Conservation (phyloP, 2,113 vertebrate species). For the Crypturellus undulatus region DNA sequence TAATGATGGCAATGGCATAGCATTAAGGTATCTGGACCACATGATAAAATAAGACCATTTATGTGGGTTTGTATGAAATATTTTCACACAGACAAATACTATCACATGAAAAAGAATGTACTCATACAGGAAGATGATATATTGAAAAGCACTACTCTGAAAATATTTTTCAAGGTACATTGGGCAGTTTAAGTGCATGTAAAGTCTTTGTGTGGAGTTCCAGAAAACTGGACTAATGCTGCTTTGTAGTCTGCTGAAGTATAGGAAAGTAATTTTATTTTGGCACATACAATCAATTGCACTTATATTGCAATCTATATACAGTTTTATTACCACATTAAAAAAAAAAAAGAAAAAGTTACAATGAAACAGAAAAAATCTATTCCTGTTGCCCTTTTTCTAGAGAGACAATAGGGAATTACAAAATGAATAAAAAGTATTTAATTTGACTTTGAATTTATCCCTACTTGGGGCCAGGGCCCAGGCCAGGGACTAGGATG, state of each 20-base stretch:
- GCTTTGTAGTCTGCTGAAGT: not conserved
- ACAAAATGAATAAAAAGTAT: not conserved
- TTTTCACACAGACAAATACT: not conserved
- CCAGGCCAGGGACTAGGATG: not conserved
- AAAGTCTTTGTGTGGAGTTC: not conserved
- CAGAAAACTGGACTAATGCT: not conserved
- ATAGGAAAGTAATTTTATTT: not conserved
- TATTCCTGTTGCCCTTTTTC: not conserved
- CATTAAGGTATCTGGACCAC: not conserved
- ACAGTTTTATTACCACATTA: not conserved
- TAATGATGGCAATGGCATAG: not conserved
- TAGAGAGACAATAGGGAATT: not conserved
- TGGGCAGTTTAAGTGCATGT: not conserved
- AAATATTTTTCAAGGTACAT: not conserved
- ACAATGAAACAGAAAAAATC: not conserved
- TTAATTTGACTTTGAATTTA: conserved; percentile 1
- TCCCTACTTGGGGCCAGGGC: not conserved
- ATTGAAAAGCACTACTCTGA: not conserved
- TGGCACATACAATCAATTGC: not conserved
- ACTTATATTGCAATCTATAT: accelerated
- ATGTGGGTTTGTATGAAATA: not conserved
- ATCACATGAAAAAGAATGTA: not conserved
- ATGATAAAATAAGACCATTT: not conserved
- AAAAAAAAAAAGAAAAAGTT: accelerated
- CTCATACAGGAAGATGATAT: not conserved